A percentile compares a stretch with the other conserved stretches of the same genome.
These are phyloP conservation scores for Caenorhabditis japonica DNA, from an alignment of 2,888 invertebrate genomes.

Conservation along the genomic window DNA sequence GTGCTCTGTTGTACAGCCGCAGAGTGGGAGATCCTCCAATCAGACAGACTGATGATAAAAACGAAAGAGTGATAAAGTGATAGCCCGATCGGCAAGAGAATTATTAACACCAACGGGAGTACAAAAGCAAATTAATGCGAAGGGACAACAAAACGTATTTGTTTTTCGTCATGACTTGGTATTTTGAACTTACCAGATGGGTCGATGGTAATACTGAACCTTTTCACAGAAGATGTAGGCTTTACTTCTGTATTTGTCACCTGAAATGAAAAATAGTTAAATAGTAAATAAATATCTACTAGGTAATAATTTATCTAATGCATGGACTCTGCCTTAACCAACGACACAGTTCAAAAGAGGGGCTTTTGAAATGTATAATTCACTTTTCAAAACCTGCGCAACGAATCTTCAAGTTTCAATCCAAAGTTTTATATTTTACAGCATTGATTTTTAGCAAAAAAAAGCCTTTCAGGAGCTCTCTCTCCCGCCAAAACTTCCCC, in stretches of 20 bases:
- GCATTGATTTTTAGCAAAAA: too few relatives aligned
- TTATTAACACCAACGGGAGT: slow-evolving; percentile 27
- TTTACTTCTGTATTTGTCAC: slow-evolving; percentile 41
- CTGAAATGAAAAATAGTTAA: slow-evolving; percentile 12
- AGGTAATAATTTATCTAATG: too few relatives aligned
- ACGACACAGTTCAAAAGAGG: too few relatives aligned
- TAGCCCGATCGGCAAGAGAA: slow-evolving; percentile 7
- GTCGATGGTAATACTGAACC: slow-evolving; percentile 52
- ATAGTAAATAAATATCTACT: too few relatives aligned
- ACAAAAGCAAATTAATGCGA: slow-evolving; percentile 40
- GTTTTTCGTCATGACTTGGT: too few relatives aligned
- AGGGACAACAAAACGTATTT: slow-evolving; percentile 33
- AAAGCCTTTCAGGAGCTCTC: too few relatives aligned
- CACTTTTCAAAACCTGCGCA: too few relatives aligned
- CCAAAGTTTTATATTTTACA: too few relatives aligned
- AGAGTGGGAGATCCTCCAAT: slow-evolving; percentile 24
- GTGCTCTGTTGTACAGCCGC: slow-evolving; percentile 38
- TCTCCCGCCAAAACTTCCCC: too few relatives aligned
- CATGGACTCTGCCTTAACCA: too few relatives aligned
- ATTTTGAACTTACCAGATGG: slow-evolving; percentile 32
- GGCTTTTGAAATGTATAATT: too few relatives aligned
- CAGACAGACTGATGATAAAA: slow-evolving; percentile 29
- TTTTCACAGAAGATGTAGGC: slow-evolving; percentile 43
- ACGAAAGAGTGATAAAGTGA: slow-evolving; percentile 17
- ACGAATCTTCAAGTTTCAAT: too few relatives aligned